A percentile compares a stretch with the other conserved stretches of the same genome.
Conservation (phyloP, 2,888 invertebrate species). For the Synergus laeviventris region DNA sequence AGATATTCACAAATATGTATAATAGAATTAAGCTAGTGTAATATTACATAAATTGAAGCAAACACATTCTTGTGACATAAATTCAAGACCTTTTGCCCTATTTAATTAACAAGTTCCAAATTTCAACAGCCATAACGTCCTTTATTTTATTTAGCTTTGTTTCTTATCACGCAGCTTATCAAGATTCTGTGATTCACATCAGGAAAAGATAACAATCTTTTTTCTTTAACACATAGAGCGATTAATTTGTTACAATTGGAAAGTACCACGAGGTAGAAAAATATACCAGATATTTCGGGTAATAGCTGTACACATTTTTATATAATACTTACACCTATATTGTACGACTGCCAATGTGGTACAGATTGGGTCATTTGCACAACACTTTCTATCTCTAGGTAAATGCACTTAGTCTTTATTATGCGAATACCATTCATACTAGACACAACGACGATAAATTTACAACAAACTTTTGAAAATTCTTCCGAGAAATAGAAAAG, state of each 20-base stretch:
- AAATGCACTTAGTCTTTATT: constrained; percentile 39
- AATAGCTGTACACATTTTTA: constrained; percentile 11
- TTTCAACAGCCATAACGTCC: constrained; percentile 7
- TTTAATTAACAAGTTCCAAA: constrained; percentile 2
- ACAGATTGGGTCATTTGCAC: not conserved
- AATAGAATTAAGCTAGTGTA: not conserved
- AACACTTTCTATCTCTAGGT: constrained; percentile 38
- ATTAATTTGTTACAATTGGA: constrained; percentile 18
- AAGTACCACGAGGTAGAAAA: constrained; percentile 35
- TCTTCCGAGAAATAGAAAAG: not conserved
- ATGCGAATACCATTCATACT: not conserved
- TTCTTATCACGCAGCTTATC: constrained; percentile 25
- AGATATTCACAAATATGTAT: not conserved
- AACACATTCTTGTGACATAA: not conserved
- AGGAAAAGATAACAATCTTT: constrained; percentile 32
- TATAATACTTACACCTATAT: constrained; percentile 36
- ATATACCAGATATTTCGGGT: constrained; percentile 21
- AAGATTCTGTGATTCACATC: constrained; percentile 13
- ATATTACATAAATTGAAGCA: not conserved
- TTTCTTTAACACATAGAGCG: constrained; percentile 10
- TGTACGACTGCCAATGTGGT: constrained; percentile 1
- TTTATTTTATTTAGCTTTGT: constrained; percentile 35
- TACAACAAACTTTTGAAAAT: not conserved
- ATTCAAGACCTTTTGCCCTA: not conserved
- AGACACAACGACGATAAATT: not conserved